Conservation (phyloP, 2,888 invertebrate species). For the Drosophila incognita region DNA sequence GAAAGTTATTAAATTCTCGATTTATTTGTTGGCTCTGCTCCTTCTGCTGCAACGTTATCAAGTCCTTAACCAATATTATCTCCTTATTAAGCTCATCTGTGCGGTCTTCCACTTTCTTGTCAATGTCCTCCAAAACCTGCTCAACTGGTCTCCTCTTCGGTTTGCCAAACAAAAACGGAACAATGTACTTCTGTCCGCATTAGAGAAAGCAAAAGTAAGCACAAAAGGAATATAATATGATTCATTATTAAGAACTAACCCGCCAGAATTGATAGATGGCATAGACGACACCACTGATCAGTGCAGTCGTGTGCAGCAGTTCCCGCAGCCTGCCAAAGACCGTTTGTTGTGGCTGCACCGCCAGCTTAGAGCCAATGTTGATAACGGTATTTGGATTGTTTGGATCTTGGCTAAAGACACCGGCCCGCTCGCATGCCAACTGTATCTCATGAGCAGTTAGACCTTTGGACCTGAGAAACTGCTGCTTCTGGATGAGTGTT, state of each 20-base stretch:
- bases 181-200: slow-evolving; percentile 87
- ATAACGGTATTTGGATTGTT: slow-evolving; percentile 83
- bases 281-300: slow-evolving; percentile 92
- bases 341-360: slow-evolving; percentile 77
- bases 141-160: slow-evolving; percentile 88
- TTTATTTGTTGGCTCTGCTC: slow-evolving; percentile 85
- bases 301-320: slow-evolving; percentile 89
- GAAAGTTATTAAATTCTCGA: slow-evolving; percentile 88
- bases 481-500: slow-evolving; percentile 91
- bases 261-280: slow-evolving; percentile 93
- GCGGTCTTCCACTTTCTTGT: slow-evolving; percentile 88
- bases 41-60: slow-evolving; percentile 86
- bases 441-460: slow-evolving; percentile 91
- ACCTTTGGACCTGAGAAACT: slow-evolving; percentile 92
- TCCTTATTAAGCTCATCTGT: slow-evolving; percentile 88
- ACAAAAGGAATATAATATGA: background rate
- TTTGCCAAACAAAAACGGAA: slow-evolving; percentile 89
- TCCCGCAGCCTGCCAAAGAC: slow-evolving; percentile 88
- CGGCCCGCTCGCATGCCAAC: slow-evolving; percentile 89
- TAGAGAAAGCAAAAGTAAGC: background rate
- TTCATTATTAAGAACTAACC: slow-evolving; percentile 85
- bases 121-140: slow-evolving; percentile 89
- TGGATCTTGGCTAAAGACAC: slow-evolving; percentile 82
- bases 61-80: slow-evolving; percentile 88
- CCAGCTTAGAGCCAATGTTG: slow-evolving; percentile 81